Percentiles rank a stretch among this genome's conserved stretches.
Evolutionary conservation across 2,113 vertebrate species (phyloP).

Genomic region (Platichthys flesus): DNA sequence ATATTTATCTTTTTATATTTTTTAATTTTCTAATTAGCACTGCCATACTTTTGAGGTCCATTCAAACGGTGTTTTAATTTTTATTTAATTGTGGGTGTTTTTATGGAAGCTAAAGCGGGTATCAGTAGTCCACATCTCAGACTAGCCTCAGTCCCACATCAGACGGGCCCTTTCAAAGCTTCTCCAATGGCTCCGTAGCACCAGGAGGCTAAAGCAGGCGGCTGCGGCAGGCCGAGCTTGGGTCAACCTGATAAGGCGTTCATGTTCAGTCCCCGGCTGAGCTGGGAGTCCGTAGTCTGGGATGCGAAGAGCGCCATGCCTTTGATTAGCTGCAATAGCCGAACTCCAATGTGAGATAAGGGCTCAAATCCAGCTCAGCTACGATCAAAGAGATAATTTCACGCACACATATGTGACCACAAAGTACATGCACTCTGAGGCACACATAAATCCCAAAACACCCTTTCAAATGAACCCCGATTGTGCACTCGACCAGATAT

Average conservation of each 20-base stretch:
- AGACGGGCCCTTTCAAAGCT: conserved; percentile 45
- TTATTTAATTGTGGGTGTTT: not conserved
- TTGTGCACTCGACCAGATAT: conserved; percentile 8
- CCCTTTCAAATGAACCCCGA: not conserved
- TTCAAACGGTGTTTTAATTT: not conserved
- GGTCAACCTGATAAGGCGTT: conserved; percentile 60
- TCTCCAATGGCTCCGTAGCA: conserved; percentile 18
- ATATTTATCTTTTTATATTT: not conserved
- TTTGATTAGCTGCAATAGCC: conserved; percentile 51
- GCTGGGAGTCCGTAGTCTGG: conserved; percentile 7
- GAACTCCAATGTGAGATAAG: conserved; percentile 30
- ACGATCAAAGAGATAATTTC: conserved; percentile 58
- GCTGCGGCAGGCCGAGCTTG: conserved; percentile 27
- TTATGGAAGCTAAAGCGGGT: conserved; percentile 17
- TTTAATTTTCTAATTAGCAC: not conserved
- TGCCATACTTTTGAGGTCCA: not conserved
- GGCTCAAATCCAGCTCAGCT: conserved; percentile 36
- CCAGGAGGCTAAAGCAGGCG: conserved; percentile 4
- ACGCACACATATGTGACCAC: conserved; percentile 10
- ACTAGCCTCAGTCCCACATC: conserved; percentile 53
- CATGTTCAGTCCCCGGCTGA: conserved; percentile 17
- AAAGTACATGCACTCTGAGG: conserved; percentile 5
- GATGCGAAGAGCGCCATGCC: not conserved
- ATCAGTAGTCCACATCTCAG: conserved; percentile 48
- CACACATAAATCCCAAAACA: conserved; percentile 12